Evolutionary conservation across 2,888 invertebrate genomes (phyloP).

Genomic region (Bibio marci): DNA sequence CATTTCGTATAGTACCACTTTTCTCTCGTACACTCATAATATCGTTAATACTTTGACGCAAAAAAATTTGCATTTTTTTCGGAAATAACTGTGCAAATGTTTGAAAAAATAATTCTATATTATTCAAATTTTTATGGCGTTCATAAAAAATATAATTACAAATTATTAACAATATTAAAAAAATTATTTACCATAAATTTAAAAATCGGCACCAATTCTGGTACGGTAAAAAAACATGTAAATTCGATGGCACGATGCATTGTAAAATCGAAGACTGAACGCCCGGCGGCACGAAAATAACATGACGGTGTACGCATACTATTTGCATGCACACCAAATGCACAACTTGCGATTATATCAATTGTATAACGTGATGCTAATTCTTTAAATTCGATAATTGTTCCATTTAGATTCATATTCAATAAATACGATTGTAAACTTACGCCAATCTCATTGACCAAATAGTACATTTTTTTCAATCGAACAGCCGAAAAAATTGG

Average conservation of each 20-base stretch:
- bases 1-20: slow-evolving; percentile 24
- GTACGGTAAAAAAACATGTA: slow-evolving; percentile 20
- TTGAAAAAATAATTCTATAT: too few relatives aligned
- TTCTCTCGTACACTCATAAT: slow-evolving; percentile 27
- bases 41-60: slow-evolving; percentile 26
- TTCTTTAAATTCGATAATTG: slow-evolving; percentile 18
- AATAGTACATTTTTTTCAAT: slow-evolving; percentile 25
- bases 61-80: slow-evolving; percentile 15
- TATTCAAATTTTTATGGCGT: too few relatives aligned
- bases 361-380: slow-evolving; percentile 20
- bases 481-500: slow-evolving; percentile 31
- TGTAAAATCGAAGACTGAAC: slow-evolving; percentile 14
- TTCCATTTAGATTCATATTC: neutral
- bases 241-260: slow-evolving; percentile 17
- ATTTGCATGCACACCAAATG: slow-evolving; percentile 23
- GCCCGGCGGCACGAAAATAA: slow-evolving; percentile 20
- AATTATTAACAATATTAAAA: too few relatives aligned
- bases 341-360: slow-evolving; percentile 23
- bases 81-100: slow-evolving; percentile 11
- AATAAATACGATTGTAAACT: slow-evolving; percentile 1
- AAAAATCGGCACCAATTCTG: slow-evolving; percentile 17
- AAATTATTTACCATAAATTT: slow-evolving; percentile 13
- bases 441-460: slow-evolving; percentile 19
- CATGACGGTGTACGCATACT: slow-evolving; percentile 20
- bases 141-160: neutral